Percentiles rank a stretch among this genome's conserved stretches.
Evolutionary conservation across 1,140 invertebrate genomes (phyloP).

Genomic region (Zaprionus davidi): DNA sequence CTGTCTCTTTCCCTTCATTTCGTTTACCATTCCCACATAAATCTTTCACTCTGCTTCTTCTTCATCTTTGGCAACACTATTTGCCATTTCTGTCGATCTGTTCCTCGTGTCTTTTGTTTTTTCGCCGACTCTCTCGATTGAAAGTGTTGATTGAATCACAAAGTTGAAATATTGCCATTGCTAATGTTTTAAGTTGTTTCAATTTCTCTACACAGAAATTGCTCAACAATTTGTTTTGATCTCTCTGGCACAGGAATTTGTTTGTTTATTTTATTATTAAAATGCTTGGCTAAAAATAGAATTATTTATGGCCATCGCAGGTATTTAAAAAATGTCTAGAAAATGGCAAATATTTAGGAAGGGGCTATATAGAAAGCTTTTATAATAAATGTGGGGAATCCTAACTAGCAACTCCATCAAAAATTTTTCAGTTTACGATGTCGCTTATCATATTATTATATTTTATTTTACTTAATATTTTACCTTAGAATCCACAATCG

Average conservation of each 20-base stretch:
- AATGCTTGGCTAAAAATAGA: slow-evolving; percentile 1
- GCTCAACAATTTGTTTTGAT: not conserved
- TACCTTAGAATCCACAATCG: not conserved
- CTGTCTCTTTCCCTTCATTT: slow-evolving; percentile 9
- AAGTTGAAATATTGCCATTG: not conserved
- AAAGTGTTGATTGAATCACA: slow-evolving; percentile 8
- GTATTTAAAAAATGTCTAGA: not conserved
- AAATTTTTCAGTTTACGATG: no score
- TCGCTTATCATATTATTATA: not conserved
- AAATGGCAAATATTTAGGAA: not conserved
- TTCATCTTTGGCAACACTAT: slow-evolving; percentile 18
- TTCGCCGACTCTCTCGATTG: slow-evolving; percentile 2
- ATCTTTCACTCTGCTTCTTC: slow-evolving; percentile 44
- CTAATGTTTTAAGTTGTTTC: slow-evolving; percentile 3
- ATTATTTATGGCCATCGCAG: not conserved
- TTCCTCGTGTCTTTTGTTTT: not conserved
- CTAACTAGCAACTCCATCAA: no score
- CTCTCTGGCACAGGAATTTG: not conserved
- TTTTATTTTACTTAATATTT: not conserved
- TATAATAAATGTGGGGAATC: no score
- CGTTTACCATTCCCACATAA: slow-evolving; percentile 61
- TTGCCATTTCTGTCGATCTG: slow-evolving; percentile 46
- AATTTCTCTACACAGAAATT: slow-evolving; percentile 8
- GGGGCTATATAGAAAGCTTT: not conserved
- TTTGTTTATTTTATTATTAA: slow-evolving; percentile 5